These are phyloP conservation scores for Campylomormyrus tamandua DNA, from an alignment of 2,113 vertebrate genomes.

Conservation along the genomic window DNA sequence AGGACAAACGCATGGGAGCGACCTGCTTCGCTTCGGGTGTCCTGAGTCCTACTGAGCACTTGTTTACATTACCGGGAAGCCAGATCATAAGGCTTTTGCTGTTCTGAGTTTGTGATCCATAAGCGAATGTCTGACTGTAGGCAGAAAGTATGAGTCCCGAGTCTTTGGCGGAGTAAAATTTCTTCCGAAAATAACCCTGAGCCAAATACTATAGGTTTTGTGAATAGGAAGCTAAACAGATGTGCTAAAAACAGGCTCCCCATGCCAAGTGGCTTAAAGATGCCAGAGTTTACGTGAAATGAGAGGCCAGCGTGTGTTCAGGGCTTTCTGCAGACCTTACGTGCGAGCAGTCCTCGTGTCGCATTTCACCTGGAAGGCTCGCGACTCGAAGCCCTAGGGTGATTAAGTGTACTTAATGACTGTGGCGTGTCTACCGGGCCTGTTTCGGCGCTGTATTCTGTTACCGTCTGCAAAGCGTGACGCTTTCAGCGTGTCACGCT, in stretches of 20 bases:
- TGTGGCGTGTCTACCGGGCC: neutral
- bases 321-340: neutral
- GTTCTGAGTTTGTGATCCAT: neutral
- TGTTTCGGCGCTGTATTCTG: neutral
- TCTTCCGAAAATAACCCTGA: neutral
- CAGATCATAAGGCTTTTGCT: neutral
- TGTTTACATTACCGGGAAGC: slow-evolving; percentile 24
- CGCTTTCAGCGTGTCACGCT: neutral
- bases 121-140: neutral
- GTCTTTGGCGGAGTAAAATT: neutral
- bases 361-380: neutral
- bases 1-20: neutral
- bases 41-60: slow-evolving; percentile 16
- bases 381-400: neutral
- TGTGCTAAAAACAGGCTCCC: neutral
- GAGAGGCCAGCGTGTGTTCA: neutral
- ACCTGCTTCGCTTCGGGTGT: neutral
- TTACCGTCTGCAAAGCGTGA: neutral
- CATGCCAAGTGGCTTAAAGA: neutral
- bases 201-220: neutral
- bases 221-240: neutral
- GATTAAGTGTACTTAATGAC: neutral
- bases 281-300: neutral
- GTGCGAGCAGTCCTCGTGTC: neutral
- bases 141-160: neutral